phyloP scores from a whole-genome alignment of 2,113 vertebrate species.

The Columbina picui region DNA sequence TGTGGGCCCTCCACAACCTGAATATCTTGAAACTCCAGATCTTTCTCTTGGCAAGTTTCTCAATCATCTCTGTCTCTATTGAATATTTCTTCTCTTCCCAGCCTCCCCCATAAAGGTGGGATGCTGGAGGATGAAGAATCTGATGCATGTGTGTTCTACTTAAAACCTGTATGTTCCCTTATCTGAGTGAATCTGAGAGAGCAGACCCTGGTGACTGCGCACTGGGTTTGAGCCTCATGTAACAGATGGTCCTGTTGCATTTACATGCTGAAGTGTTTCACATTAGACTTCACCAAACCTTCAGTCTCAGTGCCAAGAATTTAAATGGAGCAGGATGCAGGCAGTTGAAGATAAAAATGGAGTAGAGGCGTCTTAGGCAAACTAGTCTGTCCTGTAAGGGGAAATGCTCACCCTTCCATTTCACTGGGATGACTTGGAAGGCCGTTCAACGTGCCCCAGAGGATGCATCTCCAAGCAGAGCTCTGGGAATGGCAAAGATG shows the following conservation, averaged over 20 bases:
- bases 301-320: background rate
- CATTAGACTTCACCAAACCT: background rate
- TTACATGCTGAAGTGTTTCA: background rate
- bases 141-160: background rate
- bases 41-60: background rate
- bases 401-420: background rate
- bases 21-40: background rate
- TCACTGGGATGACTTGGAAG: background rate
- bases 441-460: background rate
- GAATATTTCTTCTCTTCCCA: background rate
- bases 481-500: background rate
- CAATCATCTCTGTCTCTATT: fast-evolving
- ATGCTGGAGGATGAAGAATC: background rate
- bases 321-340: background rate
- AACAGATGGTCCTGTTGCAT: constrained; percentile 5
- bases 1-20: background rate
- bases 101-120: background rate
- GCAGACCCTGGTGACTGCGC: background rate
- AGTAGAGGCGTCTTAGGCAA: background rate
- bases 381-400: background rate
- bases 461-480: background rate
- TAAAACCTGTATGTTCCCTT: background rate
- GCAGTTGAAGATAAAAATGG: background rate
- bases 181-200: background rate
- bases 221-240: background rate